A percentile compares a stretch with the other conserved stretches of the same genome.
Conservation (phyloP, 1,140 invertebrate species). For the Bombus terrestris region DNA sequence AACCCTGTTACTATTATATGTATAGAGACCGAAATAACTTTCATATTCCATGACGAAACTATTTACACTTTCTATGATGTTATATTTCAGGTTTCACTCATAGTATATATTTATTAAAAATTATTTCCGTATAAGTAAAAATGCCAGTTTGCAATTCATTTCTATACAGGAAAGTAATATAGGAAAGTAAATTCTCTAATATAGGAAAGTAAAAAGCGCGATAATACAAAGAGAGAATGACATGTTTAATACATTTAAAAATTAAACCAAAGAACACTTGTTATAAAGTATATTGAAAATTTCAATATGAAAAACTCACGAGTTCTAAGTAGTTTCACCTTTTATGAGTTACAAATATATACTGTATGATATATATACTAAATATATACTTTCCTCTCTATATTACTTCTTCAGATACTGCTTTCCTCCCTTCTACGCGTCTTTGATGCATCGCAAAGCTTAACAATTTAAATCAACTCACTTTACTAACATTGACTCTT, state of each 20-base stretch:
- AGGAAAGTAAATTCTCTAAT: not conserved
- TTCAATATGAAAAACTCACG: too few relatives aligned
- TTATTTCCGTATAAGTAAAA: not conserved
- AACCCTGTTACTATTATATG: not conserved
- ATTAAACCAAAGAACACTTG: not conserved
- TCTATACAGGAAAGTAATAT: not conserved
- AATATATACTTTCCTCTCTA: too few relatives aligned
- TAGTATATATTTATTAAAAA: not conserved
- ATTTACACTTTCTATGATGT: constrained; percentile 3
- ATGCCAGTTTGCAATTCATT: not conserved
- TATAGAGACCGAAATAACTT: not conserved
- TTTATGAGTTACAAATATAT: too few relatives aligned
- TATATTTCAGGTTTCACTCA: not conserved
- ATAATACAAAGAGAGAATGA: not conserved
- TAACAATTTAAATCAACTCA: not conserved
- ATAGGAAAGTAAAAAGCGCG: not conserved
- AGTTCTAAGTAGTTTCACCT: not conserved
- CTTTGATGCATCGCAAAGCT: too few relatives aligned
- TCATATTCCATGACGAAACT: not conserved
- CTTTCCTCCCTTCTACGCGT: too few relatives aligned
- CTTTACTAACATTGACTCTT: not conserved
- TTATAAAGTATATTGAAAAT: too few relatives aligned
- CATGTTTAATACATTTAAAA: not conserved
- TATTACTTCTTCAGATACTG: too few relatives aligned
- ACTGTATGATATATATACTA: too few relatives aligned